Evolutionary conservation across 2,888 invertebrate genomes (phyloP).

Genomic region (Tipula confusa): DNA sequence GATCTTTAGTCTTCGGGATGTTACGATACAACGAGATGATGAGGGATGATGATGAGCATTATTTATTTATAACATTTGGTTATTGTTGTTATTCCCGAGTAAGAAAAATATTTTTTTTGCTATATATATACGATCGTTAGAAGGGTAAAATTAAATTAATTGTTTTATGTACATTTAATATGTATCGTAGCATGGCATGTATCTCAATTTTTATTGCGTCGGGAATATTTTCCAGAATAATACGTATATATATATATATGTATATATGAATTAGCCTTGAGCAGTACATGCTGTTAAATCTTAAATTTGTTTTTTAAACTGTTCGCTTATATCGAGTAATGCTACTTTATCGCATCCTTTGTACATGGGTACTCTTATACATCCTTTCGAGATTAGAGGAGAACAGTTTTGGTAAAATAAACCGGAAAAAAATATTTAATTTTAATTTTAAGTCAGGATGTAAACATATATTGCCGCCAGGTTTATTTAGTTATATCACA

Average conservation of each 20-base stretch:
- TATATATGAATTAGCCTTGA: neutral
- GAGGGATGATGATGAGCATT: neutral
- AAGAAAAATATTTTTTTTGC: neutral
- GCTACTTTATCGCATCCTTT: neutral
- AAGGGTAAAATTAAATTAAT: neutral
- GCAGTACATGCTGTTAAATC: neutral
- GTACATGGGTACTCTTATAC: neutral
- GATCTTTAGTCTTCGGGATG: neutral
- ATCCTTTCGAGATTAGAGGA: neutral
- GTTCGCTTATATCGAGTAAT: neutral
- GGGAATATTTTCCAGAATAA: neutral
- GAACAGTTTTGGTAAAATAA: neutral
- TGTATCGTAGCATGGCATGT: neutral
- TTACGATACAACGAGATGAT: neutral
- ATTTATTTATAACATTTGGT: conserved; percentile 25
- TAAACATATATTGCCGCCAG: neutral
- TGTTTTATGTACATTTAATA: neutral
- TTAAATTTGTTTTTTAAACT: neutral
- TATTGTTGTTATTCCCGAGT: neutral
- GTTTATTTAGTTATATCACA: neutral
- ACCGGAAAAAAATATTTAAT: neutral
- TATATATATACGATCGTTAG: neutral
- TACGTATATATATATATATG: too few relatives aligned
- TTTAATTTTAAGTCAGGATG: neutral
- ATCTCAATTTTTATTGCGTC: conserved; percentile 5